phyloP scores from a whole-genome alignment of 2,888 invertebrate genomes.

The Monoplex corrugatus region DNA sequence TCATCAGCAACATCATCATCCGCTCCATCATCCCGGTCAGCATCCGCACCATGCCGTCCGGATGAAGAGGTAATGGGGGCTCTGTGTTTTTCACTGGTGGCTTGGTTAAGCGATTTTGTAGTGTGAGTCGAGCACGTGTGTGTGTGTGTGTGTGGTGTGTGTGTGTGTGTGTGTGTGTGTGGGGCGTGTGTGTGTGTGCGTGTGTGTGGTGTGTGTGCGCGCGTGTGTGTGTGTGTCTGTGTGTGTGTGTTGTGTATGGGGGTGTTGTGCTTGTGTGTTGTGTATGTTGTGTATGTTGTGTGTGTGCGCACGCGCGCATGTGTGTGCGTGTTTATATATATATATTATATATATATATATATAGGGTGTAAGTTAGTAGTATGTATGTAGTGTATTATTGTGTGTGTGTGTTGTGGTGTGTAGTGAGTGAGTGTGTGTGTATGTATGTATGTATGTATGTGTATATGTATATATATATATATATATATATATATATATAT shows the following conservation, averaged over 20 bases:
- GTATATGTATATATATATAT: slow-evolving; percentile 22
- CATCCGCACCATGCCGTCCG: background rate
- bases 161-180: background rate
- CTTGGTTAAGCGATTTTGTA: no score
- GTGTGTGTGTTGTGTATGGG: no score
- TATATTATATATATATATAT: no score
- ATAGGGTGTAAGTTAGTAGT: no score
- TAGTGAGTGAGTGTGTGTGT: background rate
- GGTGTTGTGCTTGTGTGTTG: no score
- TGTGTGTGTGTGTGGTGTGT: background rate
- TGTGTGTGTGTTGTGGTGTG: no score
- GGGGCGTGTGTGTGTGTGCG: background rate
- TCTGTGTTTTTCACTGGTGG: background rate
- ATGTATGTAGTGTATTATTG: no score
- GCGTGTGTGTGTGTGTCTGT: no score
- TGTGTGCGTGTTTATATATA: no score
- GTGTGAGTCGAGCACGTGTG: background rate
- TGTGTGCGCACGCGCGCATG: background rate
- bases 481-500: background rate
- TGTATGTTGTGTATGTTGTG: background rate
- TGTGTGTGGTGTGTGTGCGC: no score
- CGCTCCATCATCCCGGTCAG: background rate
- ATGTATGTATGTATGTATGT: slow-evolving; percentile 6
- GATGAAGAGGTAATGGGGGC: slow-evolving; percentile 31
- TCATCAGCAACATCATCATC: background rate